Conservation (phyloP, 2,888 invertebrate species). For the Drosophila suboccidentalis region DNA sequence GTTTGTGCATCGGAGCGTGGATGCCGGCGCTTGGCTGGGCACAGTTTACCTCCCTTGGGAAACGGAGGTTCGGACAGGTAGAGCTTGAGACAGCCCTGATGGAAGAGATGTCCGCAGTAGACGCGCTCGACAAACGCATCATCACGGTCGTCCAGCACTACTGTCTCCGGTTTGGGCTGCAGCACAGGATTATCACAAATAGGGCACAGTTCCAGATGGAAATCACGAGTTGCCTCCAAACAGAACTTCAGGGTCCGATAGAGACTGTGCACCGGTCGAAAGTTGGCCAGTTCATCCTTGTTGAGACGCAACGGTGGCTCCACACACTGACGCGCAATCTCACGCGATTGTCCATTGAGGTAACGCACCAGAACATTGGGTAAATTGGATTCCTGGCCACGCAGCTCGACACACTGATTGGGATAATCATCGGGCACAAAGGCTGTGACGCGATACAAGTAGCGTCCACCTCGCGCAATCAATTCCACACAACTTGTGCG, state of each 20-base stretch:
- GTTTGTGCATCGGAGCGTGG: constrained; percentile 84
- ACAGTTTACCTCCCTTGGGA: constrained; percentile 90
- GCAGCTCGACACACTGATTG: constrained; percentile 85
- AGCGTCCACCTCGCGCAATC: constrained; percentile 87
- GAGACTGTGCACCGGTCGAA: constrained; percentile 88
- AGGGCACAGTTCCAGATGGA: constrained; percentile 89
- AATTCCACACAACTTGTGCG: constrained; percentile 88
- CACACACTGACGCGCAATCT: constrained; percentile 89
- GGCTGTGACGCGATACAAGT: constrained; percentile 88
- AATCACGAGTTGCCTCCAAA: constrained; percentile 88
- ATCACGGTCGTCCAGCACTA: constrained; percentile 87
- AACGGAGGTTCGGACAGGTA: constrained; percentile 91
- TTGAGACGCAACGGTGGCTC: constrained; percentile 88
- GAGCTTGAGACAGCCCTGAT: constrained; percentile 88
- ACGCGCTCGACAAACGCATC: constrained; percentile 89
- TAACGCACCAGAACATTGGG: constrained; percentile 88
- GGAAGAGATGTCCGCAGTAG: constrained; percentile 91
- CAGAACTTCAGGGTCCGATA: constrained; percentile 88
- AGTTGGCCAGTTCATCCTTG: constrained; percentile 86
- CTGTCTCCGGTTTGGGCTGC: constrained; percentile 87
- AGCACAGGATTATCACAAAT: constrained; percentile 88
- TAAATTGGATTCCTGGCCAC: constrained; percentile 88
- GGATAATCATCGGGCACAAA: constrained; percentile 90
- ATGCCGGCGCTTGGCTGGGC: constrained; percentile 86
- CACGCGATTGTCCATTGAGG: constrained; percentile 89